Evolutionary conservation across 2,797 vertebrate species (phyloP), one percentile per base, ranked within the genome.

Genomic region (Muraenolepis orangiensis): DNA sequence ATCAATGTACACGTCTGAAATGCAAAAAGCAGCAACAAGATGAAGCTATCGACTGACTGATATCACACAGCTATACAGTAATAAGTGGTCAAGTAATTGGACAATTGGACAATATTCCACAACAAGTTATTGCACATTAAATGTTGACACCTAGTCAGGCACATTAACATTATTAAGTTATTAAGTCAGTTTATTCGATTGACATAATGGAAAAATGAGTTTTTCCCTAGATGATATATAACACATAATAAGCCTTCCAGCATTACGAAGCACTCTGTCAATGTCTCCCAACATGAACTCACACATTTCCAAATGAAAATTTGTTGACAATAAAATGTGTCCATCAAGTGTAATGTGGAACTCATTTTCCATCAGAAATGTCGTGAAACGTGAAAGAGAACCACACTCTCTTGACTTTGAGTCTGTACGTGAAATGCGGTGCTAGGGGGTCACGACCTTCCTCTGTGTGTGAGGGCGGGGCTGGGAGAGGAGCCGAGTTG

Each of bases 1-100:
- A 83, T 94, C 93, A 88, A 94, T 72, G 79, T 95, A 95, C 20
- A 95, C 91, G 73, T 94, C 94, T 94, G 77, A 84, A 93, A 90
- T 16, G 10, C 2, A 83, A 28, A 82, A 67, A 80, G 38, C 32
- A 34, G 8, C 51, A 10, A 57, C 6, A 57, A 57, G 51, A 23
- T n/a, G 11, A 57, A 57, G 51, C n/a, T 23, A 57, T 57, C n/a
- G n/a, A 57, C n/a, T 64, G 57, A 26, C 57, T 26, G 32, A 13
- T 23, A 26, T 26, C 36, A 14, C 6, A 26, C 14, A 18, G 13
- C 32, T 68, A 32, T 30, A 20, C 38, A 10, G 42, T n/a, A 20
- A 26, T 8, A 36, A 18, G 34, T 76, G 74, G 74, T 71, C 28
- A 70, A 11, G 1, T n/a, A 12, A 69, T 64, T 29, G 26, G 16